Evolutionary conservation across 2,113 vertebrate genomes (phyloP), one percentile per base, ranked within the genome.

Genomic region (Ginglymostoma cirratum): DNA sequence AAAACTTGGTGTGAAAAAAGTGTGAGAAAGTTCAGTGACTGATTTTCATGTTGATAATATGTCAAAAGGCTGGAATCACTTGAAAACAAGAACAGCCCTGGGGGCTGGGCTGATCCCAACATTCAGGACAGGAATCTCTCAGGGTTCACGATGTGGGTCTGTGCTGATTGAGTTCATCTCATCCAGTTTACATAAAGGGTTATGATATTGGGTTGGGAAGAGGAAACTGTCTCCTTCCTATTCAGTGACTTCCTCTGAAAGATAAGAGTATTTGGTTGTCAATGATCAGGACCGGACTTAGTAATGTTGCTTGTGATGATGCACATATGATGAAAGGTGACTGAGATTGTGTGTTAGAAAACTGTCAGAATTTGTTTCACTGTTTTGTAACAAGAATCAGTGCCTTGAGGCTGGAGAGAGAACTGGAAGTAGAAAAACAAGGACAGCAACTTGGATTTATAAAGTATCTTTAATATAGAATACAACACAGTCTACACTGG

Each of bases 401-500:
- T 86, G 83, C 21, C 45, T 86, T 86, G 21, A 48, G 45, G 21
- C 24, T 45, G 24, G 45, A 10, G 24, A 89, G 86, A 30, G 55
- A 89, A 14, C 38, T 45, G 85, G 6, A 52, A 48, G 23, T 30
- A 87, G 85, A 30, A 34, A 90, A 55, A 7, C 38, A 1, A n/a
- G 55, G 61, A 55, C 8, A 34, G 5, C 12, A 61, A 30, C 27
- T 61, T 89, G 52, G 45, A 55, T 55, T 55, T 24, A 52, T 30
- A 89, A 89, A 89, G 52, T 52, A 89, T 89, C 86, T 89, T 55
- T 89, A 55, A 89, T n/a, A 89, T 15, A 89, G 55, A 55, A 89
- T 5, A 83, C 38, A 83, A 83, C 24, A 10, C 3, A 12, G 17
- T 48, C 21, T 6, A 8, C 19, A 48, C 14, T 12, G 3, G 24